A percentile compares a stretch with the other conserved stretches of the same genome.
These are phyloP conservation scores for Urocolius indicus DNA, from an alignment of 2,113 vertebrate genomes.

Conservation along the genomic window DNA sequence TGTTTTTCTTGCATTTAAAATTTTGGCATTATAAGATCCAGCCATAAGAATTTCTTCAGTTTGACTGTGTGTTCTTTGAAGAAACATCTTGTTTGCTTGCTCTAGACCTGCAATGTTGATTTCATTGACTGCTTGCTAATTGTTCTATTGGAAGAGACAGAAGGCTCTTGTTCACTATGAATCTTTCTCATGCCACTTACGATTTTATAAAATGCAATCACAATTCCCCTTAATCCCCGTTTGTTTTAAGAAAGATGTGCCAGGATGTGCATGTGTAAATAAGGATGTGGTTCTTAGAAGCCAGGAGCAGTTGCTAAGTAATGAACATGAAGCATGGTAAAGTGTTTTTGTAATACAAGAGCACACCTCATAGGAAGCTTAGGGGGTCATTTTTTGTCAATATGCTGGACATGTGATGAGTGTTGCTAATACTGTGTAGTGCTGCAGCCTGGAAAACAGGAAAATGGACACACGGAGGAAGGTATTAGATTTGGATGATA, in stretches of 20 bases:
- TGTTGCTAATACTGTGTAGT: neutral
- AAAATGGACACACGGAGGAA: neutral
- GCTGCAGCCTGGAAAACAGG: neutral
- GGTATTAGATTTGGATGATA: neutral
- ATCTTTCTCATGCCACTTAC: neutral
- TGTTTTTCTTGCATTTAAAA: neutral
- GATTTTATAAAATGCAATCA: neutral
- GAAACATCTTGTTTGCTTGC: neutral
- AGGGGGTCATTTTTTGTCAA: neutral
- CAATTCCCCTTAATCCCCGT: neutral
- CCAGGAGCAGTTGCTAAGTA: slow-evolving; percentile 34
- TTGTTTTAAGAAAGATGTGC: neutral
- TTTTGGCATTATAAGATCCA: neutral
- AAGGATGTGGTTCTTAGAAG: slow-evolving; percentile 6
- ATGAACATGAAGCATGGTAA: neutral
- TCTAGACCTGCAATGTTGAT: neutral
- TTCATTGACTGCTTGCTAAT: neutral
- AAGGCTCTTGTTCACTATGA: neutral
- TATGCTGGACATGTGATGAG: neutral
- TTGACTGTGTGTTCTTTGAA: neutral
- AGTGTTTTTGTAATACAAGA: neutral
- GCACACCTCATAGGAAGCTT: neutral
- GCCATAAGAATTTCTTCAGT: neutral
- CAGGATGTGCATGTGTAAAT: neutral
- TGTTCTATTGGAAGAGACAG: neutral